Evolutionary conservation across 1,140 invertebrate genomes (phyloP), one percentile per base, ranked within the genome.

Genomic region (Lepidurus arcticus): DNA sequence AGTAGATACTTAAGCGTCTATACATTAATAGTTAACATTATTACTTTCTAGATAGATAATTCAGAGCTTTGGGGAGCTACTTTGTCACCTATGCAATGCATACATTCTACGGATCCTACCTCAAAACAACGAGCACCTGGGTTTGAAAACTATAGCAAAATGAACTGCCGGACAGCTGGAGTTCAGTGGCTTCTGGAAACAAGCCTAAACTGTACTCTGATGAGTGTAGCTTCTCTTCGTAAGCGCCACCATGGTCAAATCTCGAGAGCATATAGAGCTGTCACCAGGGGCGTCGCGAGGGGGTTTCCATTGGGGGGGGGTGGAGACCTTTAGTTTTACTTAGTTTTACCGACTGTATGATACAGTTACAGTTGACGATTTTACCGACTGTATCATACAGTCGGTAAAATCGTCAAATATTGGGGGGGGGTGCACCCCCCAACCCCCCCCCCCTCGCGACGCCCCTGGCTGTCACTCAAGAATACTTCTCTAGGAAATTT

Each of bases 91-190:
- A 74, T 34, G 21, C 45, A 73, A 11, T 78, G 78, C 42, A 47
- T 78, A 7, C 73, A 73, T 21, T 42, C 47, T 44, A 73, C 42
- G 1, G 16, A 73, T 6, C 74, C 34, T 73, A 44, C 21, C 45
- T 44, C 74, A 9, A 16, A 24, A 45, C 8, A 73, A 11, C 75
- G 74, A 42, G 78, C 75, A 9, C 78, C 78, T 8, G 73, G 43
- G 7, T 78, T 74, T 34, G 21, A 78, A 44, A 21, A 42, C 6
- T 78, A 78, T 45, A 78, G 78, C 11, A 44, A 78, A 44, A 44
- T 45, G 44, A 78, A 78, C 78, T 78, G 78, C 73, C 11, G 74
- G n/a, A 34, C 73, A 26, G 78, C 78, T 24, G 78, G 65, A n/a
- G 47, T 73, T 1, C 78, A 73, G 13, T 44, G n/a, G 42, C 42